Evolutionary conservation across 2,113 vertebrate genomes (phyloP).

Genomic region (Crotophaga sulcirostris): DNA sequence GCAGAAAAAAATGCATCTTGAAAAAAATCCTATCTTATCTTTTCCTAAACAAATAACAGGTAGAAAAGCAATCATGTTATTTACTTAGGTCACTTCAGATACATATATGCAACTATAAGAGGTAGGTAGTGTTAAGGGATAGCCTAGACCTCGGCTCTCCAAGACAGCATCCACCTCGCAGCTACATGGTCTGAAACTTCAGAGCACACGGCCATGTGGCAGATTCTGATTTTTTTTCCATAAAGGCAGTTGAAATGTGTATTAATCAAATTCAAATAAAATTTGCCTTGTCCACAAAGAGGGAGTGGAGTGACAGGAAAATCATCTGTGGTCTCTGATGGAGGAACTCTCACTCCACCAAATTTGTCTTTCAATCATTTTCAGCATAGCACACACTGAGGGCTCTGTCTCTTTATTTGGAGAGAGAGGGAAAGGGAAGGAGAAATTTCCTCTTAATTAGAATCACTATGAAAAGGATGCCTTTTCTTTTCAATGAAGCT

Average conservation of each 20-base stretch:
- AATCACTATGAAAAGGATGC: not conserved
- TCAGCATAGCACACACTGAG: not conserved
- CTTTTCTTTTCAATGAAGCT: not conserved
- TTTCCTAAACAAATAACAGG: not conserved
- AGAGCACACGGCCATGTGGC: rapidly evolving
- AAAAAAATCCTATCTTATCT: not conserved
- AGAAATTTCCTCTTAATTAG: not conserved
- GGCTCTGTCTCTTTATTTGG: not conserved
- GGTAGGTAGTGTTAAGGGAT: not conserved
- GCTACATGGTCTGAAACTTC: not conserved
- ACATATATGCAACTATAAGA: not conserved
- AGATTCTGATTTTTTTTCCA: not conserved
- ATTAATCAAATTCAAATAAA: not conserved
- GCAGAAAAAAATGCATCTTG: not conserved
- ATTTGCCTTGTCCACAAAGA: not conserved
- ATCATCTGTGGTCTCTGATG: rapidly evolving
- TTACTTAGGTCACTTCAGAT: not conserved
- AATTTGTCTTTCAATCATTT: not conserved
- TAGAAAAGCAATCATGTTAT: not conserved
- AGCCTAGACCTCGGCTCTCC: not conserved
- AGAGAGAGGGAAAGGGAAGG: not conserved
- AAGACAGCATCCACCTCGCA: not conserved
- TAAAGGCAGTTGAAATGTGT: not conserved
- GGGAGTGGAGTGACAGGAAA: not conserved
- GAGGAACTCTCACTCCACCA: not conserved